phyloP scores from a whole-genome alignment of 2,797 vertebrate species.

The Hoplostethus mediterraneus region DNA sequence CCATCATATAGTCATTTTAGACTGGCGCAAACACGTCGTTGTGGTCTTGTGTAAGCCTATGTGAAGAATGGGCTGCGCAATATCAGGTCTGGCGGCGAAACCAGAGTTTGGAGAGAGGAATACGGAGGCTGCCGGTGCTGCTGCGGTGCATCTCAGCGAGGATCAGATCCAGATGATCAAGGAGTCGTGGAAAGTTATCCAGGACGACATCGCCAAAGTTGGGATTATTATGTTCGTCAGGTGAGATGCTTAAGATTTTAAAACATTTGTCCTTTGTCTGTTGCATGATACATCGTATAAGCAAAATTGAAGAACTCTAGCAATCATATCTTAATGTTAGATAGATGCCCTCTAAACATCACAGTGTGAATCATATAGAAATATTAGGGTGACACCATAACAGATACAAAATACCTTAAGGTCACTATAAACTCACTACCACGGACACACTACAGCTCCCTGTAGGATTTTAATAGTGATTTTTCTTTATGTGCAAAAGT shows the following conservation, averaged over 20 bases:
- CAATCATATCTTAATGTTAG: too few relatives aligned
- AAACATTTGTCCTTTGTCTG: background rate
- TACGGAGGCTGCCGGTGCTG: conserved; percentile 56
- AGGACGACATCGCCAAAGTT: conserved; percentile 87
- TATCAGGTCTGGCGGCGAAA: conserved; percentile 81
- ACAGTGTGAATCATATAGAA: too few relatives aligned
- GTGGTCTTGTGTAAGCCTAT: background rate
- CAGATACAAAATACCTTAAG: too few relatives aligned
- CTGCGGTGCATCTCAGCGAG: conserved; percentile 54
- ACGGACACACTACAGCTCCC: too few relatives aligned
- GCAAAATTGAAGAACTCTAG: too few relatives aligned
- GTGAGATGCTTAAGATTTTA: conserved; percentile 61
- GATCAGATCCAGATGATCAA: conserved; percentile 84
- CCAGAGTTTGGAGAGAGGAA: conserved; percentile 62
- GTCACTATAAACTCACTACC: too few relatives aligned
- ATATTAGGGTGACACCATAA: too few relatives aligned
- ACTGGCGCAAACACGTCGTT: background rate
- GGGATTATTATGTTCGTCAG: conserved; percentile 89
- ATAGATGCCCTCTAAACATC: background rate
- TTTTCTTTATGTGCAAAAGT: background rate
- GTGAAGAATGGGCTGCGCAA: conserved; percentile 85
- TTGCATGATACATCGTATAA: background rate
- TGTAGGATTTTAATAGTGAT: too few relatives aligned
- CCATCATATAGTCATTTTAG: background rate
- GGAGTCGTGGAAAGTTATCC: conserved; percentile 88